Percentiles rank a stretch among this genome's conserved stretches.
Conservation (phyloP, 2,113 vertebrate species). For the Erythrolamprus reginae region DNA sequence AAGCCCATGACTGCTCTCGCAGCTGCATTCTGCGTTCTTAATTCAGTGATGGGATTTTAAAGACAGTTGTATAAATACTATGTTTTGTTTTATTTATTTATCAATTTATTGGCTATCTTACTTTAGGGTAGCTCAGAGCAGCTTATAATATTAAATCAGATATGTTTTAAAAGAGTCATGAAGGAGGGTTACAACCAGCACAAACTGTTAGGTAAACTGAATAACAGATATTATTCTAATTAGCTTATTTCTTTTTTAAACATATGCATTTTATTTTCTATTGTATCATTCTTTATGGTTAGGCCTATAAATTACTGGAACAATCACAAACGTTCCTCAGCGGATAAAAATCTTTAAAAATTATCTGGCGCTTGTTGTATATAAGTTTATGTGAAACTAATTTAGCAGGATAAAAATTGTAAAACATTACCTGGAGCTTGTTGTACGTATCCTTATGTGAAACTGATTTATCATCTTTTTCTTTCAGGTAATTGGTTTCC, state of each 20-base stretch:
- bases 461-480: conserved; percentile 60
- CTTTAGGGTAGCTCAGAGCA: no score
- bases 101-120: no score
- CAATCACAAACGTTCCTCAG: not conserved
- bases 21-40: no score
- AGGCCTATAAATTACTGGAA: not conserved
- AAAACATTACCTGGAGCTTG: conserved; percentile 68
- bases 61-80: not conserved
- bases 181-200: not conserved
- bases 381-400: conserved; percentile 51
- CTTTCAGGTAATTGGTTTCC: conserved; percentile 67
- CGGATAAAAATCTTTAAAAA: not conserved
- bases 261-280: not conserved
- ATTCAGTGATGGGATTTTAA: not conserved
- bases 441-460: conserved; percentile 66
- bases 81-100: no score
- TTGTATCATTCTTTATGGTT: not conserved
- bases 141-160: no score
- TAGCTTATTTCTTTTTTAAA: not conserved
- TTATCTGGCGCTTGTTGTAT: conserved; percentile 73
- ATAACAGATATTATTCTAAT: not conserved
- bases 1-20: no score
- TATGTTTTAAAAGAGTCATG: no score
- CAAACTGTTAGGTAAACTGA: not conserved
- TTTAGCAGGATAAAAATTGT: not conserved